Conservation (phyloP, 2,888 invertebrate species). For the Dryobota labecula region DNA sequence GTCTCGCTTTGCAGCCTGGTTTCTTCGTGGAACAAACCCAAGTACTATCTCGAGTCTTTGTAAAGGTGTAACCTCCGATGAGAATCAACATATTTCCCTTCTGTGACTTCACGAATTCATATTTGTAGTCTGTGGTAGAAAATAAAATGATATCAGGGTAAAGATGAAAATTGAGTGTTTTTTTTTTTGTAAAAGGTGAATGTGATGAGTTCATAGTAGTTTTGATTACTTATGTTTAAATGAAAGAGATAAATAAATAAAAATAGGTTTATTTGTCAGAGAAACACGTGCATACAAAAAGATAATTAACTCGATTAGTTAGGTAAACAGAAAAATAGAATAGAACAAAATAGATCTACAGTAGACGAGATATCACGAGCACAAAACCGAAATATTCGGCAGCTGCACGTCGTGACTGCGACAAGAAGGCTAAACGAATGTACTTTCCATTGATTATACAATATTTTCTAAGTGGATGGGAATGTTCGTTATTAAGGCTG, state of each 20-base stretch:
- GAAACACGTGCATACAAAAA: too few species aligned
- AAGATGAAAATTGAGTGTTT: too few species aligned
- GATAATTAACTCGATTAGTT: too few species aligned
- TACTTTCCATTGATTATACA: constrained; percentile 7
- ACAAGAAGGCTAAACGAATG: too few species aligned
- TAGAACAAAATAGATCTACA: too few species aligned
- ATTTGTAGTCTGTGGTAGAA: constrained; percentile 34
- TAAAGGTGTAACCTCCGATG: constrained; percentile 70
- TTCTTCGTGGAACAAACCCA: constrained; percentile 66
- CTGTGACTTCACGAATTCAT: constrained; percentile 46
- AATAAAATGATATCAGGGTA: not conserved
- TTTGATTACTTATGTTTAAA: not conserved
- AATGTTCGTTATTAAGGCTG: constrained; percentile 42
- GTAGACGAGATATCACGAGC: too few species aligned
- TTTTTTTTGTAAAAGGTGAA: not conserved
- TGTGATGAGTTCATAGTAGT: not conserved
- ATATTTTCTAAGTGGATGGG: constrained; percentile 39
- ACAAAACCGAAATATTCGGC: too few species aligned
- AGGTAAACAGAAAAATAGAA: too few species aligned
- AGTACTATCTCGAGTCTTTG: constrained; percentile 8
- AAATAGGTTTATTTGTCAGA: too few species aligned
- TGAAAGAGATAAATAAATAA: too few species aligned
- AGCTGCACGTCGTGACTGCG: too few species aligned
- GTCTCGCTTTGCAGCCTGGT: constrained; percentile 45
- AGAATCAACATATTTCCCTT: constrained; percentile 63